Evolutionary conservation across 2,797 vertebrate species (phyloP).

Genomic region (Ciconia nigra): DNA sequence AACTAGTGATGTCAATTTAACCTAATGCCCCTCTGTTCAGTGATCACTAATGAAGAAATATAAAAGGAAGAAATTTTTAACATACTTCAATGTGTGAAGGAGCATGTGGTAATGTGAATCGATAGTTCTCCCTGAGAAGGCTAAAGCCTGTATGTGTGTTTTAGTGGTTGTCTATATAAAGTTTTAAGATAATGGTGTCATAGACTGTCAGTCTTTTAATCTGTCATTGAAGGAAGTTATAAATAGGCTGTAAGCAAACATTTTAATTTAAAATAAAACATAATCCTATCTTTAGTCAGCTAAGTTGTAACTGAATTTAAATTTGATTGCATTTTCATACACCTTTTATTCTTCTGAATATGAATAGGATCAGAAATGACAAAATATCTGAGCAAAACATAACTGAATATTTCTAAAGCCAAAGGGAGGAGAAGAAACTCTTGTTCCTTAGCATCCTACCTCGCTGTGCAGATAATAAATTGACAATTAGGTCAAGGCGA

Average conservation of each 20-base stretch:
- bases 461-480: not conserved
- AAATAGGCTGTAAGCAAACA: not conserved
- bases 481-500: not conserved
- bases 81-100: not conserved
- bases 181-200: not conserved
- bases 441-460: not conserved
- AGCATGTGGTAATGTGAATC: not conserved
- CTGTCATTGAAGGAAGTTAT: not conserved
- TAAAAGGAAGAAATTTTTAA: not conserved
- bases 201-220: not conserved
- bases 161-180: not conserved
- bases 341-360: not conserved
- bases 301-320: not conserved
- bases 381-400: not conserved
- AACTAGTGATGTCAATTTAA: not conserved
- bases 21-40: not conserved
- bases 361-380: not conserved
- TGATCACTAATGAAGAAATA: not conserved
- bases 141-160: not conserved
- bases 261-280: not conserved
- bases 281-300: not conserved
- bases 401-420: not conserved
- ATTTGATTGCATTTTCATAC: not conserved
- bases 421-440: not conserved
- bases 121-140: not conserved